phyloP scores from a whole-genome alignment of 2,113 vertebrate genomes.

The Trogon melanurus region DNA sequence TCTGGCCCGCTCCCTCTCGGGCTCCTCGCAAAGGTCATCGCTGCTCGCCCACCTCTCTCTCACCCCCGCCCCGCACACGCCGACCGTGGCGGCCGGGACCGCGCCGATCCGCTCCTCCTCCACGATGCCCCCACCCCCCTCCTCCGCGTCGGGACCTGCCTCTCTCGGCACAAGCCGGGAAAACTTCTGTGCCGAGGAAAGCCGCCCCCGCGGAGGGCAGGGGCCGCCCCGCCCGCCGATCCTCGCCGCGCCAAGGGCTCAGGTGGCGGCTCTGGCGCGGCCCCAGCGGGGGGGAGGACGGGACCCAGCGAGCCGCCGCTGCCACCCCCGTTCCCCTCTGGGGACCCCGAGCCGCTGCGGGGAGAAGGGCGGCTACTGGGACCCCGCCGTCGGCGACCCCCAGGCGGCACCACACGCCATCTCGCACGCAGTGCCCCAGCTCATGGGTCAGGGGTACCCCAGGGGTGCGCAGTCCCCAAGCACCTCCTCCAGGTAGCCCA shows the following conservation, averaged over 20 bases:
- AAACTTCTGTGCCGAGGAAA: background rate
- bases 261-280: background rate
- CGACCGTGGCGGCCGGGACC: background rate
- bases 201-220: background rate
- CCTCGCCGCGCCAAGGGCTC: background rate
- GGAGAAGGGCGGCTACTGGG: background rate
- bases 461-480: accelerated
- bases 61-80: background rate
- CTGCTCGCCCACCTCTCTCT: constrained; percentile 20
- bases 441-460: accelerated
- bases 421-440: background rate
- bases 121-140: background rate
- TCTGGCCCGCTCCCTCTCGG: background rate
- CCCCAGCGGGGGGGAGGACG: background rate
- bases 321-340: no score
- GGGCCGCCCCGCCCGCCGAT: background rate
- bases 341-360: background rate
- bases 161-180: background rate
- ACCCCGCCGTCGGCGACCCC: no score
- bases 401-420: accelerated
- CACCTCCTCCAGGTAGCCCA: background rate
- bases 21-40: constrained; percentile 12
- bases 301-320: background rate
- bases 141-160: background rate
- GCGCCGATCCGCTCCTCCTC: background rate